Evolutionary conservation across 2,888 invertebrate genomes (phyloP).

Genomic region (Phengaris alcon): DNA sequence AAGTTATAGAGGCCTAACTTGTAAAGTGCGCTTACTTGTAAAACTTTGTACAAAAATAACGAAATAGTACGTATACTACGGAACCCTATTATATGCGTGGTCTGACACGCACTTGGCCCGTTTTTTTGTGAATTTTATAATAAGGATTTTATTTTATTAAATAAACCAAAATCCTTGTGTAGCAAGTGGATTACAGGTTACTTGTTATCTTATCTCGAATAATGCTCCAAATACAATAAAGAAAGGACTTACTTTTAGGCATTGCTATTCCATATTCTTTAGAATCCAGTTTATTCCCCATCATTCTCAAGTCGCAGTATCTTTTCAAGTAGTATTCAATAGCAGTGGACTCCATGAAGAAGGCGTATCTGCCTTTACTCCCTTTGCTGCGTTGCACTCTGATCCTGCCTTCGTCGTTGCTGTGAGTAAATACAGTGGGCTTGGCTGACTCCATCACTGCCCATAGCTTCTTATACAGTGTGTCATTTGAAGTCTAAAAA

Average conservation of each 20-base stretch:
- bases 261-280: slow-evolving; percentile 91
- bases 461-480: slow-evolving; percentile 94
- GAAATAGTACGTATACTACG: too few species aligned
- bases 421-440: slow-evolving; percentile 88
- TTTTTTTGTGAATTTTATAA: too few species aligned
- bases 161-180: background rate
- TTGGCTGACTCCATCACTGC: slow-evolving; percentile 90
- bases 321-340: slow-evolving; percentile 93
- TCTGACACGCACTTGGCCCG: too few species aligned
- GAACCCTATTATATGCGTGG: too few species aligned
- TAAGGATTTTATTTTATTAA: too few species aligned
- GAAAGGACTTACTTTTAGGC: slow-evolving; percentile 84
- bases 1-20: too few species aligned
- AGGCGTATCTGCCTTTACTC: slow-evolving; percentile 90
- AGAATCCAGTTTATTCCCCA: slow-evolving; percentile 89
- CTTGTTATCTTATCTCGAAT: background rate
- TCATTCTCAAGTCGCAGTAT: slow-evolving; percentile 88
- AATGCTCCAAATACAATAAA: background rate
- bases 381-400: slow-evolving; percentile 86
- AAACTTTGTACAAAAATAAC: too few species aligned
- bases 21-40: too few species aligned
- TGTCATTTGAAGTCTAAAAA: slow-evolving; percentile 87
- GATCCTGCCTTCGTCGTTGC: slow-evolving; percentile 90
- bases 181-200: too few species aligned
- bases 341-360: slow-evolving; percentile 96